Conservation (phyloP, 2,888 invertebrate genomes). For the Dicranocentrus wangi region DNA sequence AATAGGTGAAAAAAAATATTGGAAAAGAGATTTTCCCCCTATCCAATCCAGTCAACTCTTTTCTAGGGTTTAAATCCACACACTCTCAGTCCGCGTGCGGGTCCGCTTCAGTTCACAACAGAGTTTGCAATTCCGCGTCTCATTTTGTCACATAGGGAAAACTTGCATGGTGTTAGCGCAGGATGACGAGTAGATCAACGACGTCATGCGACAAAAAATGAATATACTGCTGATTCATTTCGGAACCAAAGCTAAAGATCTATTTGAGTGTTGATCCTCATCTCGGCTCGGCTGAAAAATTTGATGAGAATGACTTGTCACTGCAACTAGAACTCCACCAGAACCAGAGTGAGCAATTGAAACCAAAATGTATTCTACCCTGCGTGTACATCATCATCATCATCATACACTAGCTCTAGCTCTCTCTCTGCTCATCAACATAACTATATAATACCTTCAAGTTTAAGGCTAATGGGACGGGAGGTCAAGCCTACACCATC, state of each 20-base stretch:
- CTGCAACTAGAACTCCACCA: not conserved
- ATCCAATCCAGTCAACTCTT: too few species aligned
- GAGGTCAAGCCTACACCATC: constrained; percentile 30
- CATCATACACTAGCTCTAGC: too few species aligned
- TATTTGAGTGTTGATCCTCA: not conserved
- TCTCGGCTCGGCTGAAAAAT: constrained; percentile 10
- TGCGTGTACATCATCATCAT: too few species aligned
- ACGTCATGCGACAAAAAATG: too few species aligned
- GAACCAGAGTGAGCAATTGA: not conserved
- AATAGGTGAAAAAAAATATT: too few species aligned
- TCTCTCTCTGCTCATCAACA: too few species aligned
- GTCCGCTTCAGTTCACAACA: constrained; percentile 63
- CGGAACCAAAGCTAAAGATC: constrained; percentile 3
- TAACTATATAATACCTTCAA: constrained; percentile 2
- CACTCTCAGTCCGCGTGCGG: constrained; percentile 47
- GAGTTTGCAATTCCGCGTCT: not conserved
- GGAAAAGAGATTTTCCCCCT: too few species aligned
- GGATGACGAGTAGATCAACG: too few species aligned
- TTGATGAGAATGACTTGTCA: constrained; percentile 47
- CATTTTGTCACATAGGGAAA: too few species aligned
- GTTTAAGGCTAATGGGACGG: constrained; percentile 38
- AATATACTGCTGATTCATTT: constrained; percentile 17
- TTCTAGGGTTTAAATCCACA: too few species aligned
- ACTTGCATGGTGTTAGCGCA: too few species aligned
- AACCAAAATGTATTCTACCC: too few species aligned